phyloP scores from a whole-genome alignment of 2,888 invertebrate genomes.

The Lochmaea crataegi region DNA sequence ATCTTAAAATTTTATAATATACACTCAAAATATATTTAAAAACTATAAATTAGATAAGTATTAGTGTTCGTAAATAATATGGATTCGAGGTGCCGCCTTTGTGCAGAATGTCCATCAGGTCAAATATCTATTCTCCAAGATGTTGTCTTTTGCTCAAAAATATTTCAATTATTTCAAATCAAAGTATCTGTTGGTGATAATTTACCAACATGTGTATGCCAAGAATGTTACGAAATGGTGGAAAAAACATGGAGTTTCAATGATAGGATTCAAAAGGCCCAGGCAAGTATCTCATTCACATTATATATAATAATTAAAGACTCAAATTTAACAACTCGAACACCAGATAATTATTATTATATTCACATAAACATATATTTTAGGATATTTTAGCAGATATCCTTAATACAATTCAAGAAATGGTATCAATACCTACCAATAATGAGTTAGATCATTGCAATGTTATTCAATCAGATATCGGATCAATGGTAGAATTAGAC shows the following conservation, averaged over 20 bases:
- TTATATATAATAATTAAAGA: background rate
- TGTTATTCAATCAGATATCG: constrained; percentile 23
- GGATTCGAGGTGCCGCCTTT: constrained; percentile 63
- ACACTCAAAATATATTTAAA: background rate
- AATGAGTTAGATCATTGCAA: constrained; percentile 31
- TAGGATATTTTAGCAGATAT: constrained; percentile 53
- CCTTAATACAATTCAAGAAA: constrained; percentile 33
- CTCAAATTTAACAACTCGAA: no score
- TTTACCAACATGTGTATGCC: constrained; percentile 60
- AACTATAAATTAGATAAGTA: background rate
- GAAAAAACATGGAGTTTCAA: constrained; percentile 62
- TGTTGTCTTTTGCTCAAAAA: constrained; percentile 56
- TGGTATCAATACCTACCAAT: constrained; percentile 22
- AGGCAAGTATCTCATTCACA: constrained; percentile 39
- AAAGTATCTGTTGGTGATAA: constrained; percentile 58
- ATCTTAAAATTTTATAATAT: background rate
- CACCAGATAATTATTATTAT: no score
- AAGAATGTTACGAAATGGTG: constrained; percentile 60
- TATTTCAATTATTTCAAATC: constrained; percentile 61
- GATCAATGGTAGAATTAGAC: constrained; percentile 34
- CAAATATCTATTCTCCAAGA: constrained; percentile 58
- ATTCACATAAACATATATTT: background rate
- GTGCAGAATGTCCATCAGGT: constrained; percentile 59
- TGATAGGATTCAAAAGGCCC: constrained; percentile 62
- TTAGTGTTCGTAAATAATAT: constrained; percentile 40